Evolutionary conservation across 2,888 invertebrate genomes (phyloP), one percentile per base, ranked within the genome.

Genomic region (Cinara cedri): DNA sequence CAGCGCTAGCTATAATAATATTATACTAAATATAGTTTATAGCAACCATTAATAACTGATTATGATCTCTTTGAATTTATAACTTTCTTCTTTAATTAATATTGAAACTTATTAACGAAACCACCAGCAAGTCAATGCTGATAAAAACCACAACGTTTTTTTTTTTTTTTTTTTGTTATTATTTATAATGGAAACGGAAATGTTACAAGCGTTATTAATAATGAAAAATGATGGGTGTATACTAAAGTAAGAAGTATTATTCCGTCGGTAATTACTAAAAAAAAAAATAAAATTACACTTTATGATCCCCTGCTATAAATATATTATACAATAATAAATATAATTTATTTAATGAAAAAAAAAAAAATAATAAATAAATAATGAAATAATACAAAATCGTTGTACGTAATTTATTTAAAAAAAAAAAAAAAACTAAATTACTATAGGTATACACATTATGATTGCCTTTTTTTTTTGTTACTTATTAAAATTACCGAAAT

Each of bases 41-140:
- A 49, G 19, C 2, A 19, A 72, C 62, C 60, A 72, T 72, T 72
- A 62, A 72, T 72, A 72, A 72, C 19, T 49, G 49, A 72, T 62
- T 62, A 14, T 26, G 19, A 72, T 60, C 62, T 72, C 60, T 62
- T 34, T 34, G 49, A 62, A 34, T 72, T 49, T 72, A 62, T 49
- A 62, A 72, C 72, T 62, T 72, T 72, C 60, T 26, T 62, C 34
- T 72, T 72, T 60, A 60, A 72, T 62, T 72, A 72, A 72, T 72
- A 72, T 72, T 19, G 60, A 26, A 72, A 62, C 49, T 72, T 62
- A 60, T 34, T 60, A 60, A 72, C 26, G 26, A 51, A 34, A 34
- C 34, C 34, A 68, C 51, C 49, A 26, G 49, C 60, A 51, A 49
- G 62, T 62, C 51, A 26, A 34, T 34, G 49, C 26, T 21, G 62